Evolutionary conservation across 1,140 invertebrate species (phyloP).

Genomic region (Drosophila aff.): DNA sequence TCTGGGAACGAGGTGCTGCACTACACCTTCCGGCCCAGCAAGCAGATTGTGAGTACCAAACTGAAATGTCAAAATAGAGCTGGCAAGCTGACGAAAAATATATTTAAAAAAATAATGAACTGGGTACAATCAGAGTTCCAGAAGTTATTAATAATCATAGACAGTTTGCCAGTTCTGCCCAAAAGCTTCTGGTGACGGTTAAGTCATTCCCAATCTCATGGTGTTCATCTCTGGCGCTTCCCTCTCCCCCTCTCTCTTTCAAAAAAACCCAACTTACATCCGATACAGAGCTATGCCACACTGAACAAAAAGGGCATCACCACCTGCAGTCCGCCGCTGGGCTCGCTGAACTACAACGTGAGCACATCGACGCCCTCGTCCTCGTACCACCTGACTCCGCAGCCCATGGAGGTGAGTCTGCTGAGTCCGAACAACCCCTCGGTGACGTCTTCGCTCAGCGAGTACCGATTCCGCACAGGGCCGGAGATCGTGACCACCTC

Average conservation of each 20-base stretch:
- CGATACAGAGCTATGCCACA: slow-evolving; percentile 82
- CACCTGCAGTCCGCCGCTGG: slow-evolving; percentile 81
- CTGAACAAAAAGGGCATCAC: slow-evolving; percentile 84
- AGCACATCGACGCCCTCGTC: slow-evolving; percentile 79
- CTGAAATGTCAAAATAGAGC: not conserved
- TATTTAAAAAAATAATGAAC: not conserved
- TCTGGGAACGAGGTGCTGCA: slow-evolving; percentile 84
- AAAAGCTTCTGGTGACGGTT: slow-evolving; percentile 13
- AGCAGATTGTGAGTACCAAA: slow-evolving; percentile 82
- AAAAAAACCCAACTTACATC: not conserved
- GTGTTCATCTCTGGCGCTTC: slow-evolving; percentile 21
- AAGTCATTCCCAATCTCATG: slow-evolving; percentile 29
- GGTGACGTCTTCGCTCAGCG: slow-evolving; percentile 87
- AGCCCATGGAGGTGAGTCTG: slow-evolving; percentile 84
- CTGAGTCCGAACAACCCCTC: slow-evolving; percentile 85
- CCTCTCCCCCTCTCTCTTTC: slow-evolving; percentile 13
- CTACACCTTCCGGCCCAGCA: slow-evolving; percentile 84
- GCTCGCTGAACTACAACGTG: slow-evolving; percentile 67
- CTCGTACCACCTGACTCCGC: slow-evolving; percentile 81
- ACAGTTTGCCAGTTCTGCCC: slow-evolving; percentile 8
- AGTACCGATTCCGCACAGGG: slow-evolving; percentile 89
- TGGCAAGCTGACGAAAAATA: not conserved
- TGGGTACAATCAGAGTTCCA: too few relatives aligned
- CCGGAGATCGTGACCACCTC: slow-evolving; percentile 93
- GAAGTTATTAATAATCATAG: not conserved